Conservation (phyloP, 2,888 invertebrate species). For the Diplazon laetatorius region DNA sequence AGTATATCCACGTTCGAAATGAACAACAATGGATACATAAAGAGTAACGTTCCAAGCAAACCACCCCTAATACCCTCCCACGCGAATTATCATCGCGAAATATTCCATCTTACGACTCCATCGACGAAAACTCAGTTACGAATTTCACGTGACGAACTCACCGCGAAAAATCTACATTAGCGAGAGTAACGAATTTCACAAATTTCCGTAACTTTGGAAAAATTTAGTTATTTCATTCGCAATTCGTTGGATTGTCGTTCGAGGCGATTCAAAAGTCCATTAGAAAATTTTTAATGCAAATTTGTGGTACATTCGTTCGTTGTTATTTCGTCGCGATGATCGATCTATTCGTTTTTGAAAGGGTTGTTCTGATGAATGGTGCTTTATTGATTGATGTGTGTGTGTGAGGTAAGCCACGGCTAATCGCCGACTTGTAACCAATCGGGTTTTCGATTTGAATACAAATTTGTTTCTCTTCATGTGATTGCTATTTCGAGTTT, state of each 20-base stretch:
- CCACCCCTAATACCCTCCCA: no score
- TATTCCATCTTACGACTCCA: background rate
- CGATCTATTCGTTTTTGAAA: no score
- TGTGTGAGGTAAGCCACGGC: no score
- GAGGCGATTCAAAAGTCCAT: background rate
- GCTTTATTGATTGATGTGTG: no score
- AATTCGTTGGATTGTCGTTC: background rate
- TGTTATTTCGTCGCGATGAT: background rate
- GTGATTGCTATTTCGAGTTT: no score
- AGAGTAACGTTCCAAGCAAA: no score
- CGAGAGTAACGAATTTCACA: background rate
- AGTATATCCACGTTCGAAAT: slow-evolving; percentile 77
- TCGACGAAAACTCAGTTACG: background rate
- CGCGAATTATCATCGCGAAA: slow-evolving; percentile 40
- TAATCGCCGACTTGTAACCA: no score
- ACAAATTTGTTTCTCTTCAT: no score
- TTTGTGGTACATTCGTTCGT: background rate
- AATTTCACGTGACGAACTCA: slow-evolving; percentile 27
- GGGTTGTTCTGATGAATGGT: no score
- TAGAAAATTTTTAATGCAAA: background rate
- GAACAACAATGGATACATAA: slow-evolving; percentile 79
- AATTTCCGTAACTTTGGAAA: background rate
- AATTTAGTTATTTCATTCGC: background rate
- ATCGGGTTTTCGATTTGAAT: no score
- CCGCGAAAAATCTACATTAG: slow-evolving; percentile 25